phyloP scores from a whole-genome alignment of 1,140 invertebrate species.

The Trachelipus rathkii region DNA sequence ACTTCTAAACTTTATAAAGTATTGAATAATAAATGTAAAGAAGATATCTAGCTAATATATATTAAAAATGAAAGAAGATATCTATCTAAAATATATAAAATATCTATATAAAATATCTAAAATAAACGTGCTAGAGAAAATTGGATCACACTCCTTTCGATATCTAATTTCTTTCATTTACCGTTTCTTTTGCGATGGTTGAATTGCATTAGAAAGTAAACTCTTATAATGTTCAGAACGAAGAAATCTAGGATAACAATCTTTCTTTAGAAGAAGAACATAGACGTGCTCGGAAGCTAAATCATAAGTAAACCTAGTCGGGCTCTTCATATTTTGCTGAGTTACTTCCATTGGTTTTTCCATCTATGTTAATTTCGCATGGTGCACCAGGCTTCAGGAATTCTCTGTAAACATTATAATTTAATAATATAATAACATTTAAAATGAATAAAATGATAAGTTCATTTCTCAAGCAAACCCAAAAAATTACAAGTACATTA shows the following conservation, averaged over 20 bases:
- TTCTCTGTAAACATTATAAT: conserved; percentile 64
- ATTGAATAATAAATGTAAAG: too few relatives aligned
- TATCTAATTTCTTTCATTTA: conserved; percentile 48
- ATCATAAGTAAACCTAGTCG: conserved; percentile 85
- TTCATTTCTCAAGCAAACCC: not conserved
- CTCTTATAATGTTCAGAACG: conserved; percentile 91
- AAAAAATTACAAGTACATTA: too few relatives aligned
- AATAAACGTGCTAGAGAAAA: not conserved
- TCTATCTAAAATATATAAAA: too few relatives aligned
- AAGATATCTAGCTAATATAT: too few relatives aligned
- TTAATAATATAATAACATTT: not conserved
- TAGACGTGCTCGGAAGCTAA: conserved; percentile 94
- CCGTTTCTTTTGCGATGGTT: conserved; percentile 84
- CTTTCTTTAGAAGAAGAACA: conserved; percentile 93
- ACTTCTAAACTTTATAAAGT: too few relatives aligned
- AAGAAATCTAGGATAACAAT: conserved; percentile 94
- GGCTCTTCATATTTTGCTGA: conserved; percentile 74
- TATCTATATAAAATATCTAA: not conserved
- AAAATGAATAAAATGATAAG: not conserved
- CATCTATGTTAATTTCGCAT: conserved; percentile 96
- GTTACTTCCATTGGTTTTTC: conserved; percentile 93
- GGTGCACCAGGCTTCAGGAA: conserved; percentile 86
- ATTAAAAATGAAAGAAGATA: too few relatives aligned
- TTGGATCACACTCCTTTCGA: not conserved
- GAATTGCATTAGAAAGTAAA: conserved; percentile 74